Conservation (phyloP, 1,140 invertebrate species). For the Drosophila paulistorum region DNA sequence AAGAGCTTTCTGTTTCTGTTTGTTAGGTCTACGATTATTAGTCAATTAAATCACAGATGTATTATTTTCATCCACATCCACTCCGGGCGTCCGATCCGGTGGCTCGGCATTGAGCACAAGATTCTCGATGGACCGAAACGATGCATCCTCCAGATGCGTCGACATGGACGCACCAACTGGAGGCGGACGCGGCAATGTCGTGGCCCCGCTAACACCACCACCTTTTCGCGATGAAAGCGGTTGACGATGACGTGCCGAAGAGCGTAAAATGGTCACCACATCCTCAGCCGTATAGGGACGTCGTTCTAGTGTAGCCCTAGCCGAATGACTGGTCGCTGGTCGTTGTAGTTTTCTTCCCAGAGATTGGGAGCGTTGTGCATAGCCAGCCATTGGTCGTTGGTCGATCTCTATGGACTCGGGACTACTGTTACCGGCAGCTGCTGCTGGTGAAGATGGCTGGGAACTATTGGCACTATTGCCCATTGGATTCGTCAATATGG, state of each 20-base stretch:
- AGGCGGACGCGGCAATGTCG: slow-evolving; percentile 60
- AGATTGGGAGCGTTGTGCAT: slow-evolving; percentile 65
- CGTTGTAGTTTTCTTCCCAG: slow-evolving; percentile 63
- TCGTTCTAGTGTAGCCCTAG: slow-evolving; percentile 34
- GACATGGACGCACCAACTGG: slow-evolving; percentile 51
- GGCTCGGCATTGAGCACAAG: slow-evolving; percentile 85
- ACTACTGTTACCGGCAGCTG: slow-evolving; percentile 71
- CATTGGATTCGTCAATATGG: slow-evolving; percentile 82
- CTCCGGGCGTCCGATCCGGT: slow-evolving; percentile 82
- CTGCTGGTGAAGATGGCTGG: slow-evolving; percentile 81
- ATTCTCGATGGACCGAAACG: slow-evolving; percentile 84
- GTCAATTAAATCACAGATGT: slow-evolving; percentile 83
- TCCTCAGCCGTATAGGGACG: slow-evolving; percentile 84
- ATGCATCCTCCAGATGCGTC: slow-evolving; percentile 66
- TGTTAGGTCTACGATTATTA: slow-evolving; percentile 53
- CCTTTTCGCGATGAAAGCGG: slow-evolving; percentile 19
- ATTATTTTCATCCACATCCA: slow-evolving; percentile 60
- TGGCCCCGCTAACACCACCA: slow-evolving; percentile 23
- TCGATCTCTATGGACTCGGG: slow-evolving; percentile 64
- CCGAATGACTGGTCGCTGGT: slow-evolving; percentile 8
- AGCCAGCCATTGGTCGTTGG: slow-evolving; percentile 42
- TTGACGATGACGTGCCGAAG: slow-evolving; percentile 69
- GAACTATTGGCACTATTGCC: slow-evolving; percentile 30
- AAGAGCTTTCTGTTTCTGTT: slow-evolving; percentile 27
- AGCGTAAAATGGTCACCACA: slow-evolving; percentile 85